These are phyloP conservation scores for Megaustenia siamemsis DNA, from an alignment of 2,888 invertebrate genomes.

Conservation along the genomic window DNA sequence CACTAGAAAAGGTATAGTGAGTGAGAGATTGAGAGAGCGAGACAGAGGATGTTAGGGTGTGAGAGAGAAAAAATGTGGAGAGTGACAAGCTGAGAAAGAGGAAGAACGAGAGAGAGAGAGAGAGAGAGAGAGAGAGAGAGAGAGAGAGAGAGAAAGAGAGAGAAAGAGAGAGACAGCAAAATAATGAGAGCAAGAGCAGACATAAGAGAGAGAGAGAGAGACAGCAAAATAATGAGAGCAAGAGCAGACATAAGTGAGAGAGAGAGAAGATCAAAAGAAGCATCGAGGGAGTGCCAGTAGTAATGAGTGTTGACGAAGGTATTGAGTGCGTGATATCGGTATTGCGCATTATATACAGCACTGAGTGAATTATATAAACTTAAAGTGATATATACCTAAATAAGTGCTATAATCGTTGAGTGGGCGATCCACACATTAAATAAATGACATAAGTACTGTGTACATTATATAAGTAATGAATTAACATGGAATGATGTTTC, in stretches of 20 bases:
- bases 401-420: too few relatives aligned
- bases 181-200: neutral
- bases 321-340: neutral
- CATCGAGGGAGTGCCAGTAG: neutral
- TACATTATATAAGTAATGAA: too few relatives aligned
- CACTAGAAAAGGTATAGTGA: neutral
- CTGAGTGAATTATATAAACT: neutral
- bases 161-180: neutral
- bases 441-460: too few relatives aligned
- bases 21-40: neutral
- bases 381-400: too few relatives aligned
- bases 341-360: neutral
- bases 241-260: neutral
- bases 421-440: too few relatives aligned
- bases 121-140: neutral
- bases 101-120: neutral
- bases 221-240: neutral
- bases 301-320: slow-evolving; percentile 19
- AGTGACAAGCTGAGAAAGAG: neutral
- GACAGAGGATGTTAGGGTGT: neutral
- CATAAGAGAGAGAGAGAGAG: neutral
- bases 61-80: neutral
- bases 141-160: neutral
- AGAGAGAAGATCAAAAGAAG: neutral
- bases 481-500: too few relatives aligned